These are phyloP conservation scores for Tokudaia tokunoshimensis DNA, from an alignment of 2,797 vertebrate species.

Conservation along the genomic window DNA sequence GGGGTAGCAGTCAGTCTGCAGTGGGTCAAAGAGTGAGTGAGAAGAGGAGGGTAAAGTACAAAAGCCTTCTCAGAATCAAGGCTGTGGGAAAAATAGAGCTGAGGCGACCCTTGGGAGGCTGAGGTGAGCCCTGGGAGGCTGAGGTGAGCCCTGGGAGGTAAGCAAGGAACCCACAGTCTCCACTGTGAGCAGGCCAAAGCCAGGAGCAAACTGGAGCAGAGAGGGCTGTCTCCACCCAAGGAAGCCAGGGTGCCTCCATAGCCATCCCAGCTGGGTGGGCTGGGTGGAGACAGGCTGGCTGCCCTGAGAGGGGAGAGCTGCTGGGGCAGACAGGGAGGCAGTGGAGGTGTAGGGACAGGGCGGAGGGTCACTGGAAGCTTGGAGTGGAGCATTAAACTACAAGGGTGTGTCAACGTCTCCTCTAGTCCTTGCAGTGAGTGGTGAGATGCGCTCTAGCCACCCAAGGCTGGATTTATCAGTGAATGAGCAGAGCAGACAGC, in stretches of 20 bases:
- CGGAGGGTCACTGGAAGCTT: neutral
- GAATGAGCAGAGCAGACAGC: too few relatives aligned
- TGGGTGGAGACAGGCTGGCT: neutral
- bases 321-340: neutral
- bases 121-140: neutral
- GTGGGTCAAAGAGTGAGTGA: neutral
- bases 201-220: neutral
- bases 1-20: neutral
- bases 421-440: neutral
- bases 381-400: neutral
- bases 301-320: neutral
- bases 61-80: neutral
- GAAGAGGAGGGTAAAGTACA: neutral
- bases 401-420: neutral
- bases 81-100: neutral
- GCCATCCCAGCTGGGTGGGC: neutral
- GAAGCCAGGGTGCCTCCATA: neutral
- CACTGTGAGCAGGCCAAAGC: neutral
- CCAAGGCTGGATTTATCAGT: neutral
- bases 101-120: neutral
- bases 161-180: neutral
- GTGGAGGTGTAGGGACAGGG: neutral
- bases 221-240: neutral
- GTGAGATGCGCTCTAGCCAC: neutral
- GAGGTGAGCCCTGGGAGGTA: neutral